A percentile compares a stretch with the other conserved stretches of the same genome.
These are phyloP conservation scores for Phenganax subtilis DNA, from an alignment of 92 coral and sea anemone species.

Conservation along the genomic window DNA sequence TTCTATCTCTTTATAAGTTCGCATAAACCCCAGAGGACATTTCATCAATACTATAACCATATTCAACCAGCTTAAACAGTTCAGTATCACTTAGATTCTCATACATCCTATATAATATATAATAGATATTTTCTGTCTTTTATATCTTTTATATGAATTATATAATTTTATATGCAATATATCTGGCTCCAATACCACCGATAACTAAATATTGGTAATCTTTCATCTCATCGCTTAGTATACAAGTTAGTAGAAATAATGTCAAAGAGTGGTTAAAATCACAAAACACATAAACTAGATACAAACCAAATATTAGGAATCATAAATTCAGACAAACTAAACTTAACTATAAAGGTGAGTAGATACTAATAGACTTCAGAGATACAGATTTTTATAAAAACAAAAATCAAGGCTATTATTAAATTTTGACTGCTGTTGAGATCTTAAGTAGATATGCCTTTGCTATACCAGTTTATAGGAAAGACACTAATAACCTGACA, in stretches of 20 bases:
- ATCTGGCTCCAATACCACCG: no score
- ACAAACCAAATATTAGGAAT: slow-evolving; percentile 33
- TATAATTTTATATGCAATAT: no score
- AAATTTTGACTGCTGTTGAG: slow-evolving; percentile 37
- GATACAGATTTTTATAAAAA: slow-evolving; percentile 23
- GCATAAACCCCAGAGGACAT: no score
- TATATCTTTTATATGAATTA: no score
- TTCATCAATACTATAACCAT: no score
- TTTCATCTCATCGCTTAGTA: slow-evolving; percentile 10
- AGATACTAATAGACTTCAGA: slow-evolving; percentile 33
- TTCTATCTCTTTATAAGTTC: no score
- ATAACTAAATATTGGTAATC: neutral
- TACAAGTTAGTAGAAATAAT: slow-evolving; percentile 29
- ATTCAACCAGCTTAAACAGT: no score
- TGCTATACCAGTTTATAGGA: slow-evolving; percentile 26
- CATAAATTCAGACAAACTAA: slow-evolving; percentile 26
- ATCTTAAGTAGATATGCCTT: slow-evolving; percentile 26
- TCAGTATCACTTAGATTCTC: no score
- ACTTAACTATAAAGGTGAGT: slow-evolving; percentile 26
- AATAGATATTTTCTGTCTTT: no score
- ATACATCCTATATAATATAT: no score
- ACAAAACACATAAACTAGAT: slow-evolving; percentile 37
- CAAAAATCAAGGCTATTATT: slow-evolving; percentile 29
- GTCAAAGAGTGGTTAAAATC: slow-evolving; percentile 29
- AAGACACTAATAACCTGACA: slow-evolving; percentile 19